Base-by-base conservation (phyloP, 35 echinoderm and acorn worm genomes). In the Chiridota heheva region DNA sequence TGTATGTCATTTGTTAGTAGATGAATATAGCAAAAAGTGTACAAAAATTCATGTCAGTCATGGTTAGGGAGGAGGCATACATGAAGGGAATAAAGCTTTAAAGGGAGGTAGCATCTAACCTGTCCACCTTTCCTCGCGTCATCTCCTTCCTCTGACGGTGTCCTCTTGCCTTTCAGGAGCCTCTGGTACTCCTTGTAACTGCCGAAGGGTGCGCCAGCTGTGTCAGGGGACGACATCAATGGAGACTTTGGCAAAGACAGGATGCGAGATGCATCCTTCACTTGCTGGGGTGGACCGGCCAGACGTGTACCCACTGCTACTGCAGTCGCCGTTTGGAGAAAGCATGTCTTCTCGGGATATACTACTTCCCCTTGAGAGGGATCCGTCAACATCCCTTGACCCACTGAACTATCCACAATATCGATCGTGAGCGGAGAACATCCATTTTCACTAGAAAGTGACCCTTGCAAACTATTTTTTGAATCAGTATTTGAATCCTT, bases 161-260 rank as follows among this genome's bases (percentile, higher is more conserved):
- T 31, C 66, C 58, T 84, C 25, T 42, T 47, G 3, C 81, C 81
- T 34, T 49, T 68, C 29, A 91, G 82, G 15, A 86, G 39, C 1
- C 81, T 86, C 73, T 91, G 88, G 73, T 86, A 91, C 44, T 91
- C 88, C 81, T 67, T 73, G 70, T 90, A 90, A 44, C 65, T 84
- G 16, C 35, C 39, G 45, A 73, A 53, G 20, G 88, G 34, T 5
- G 72, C 26, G 18, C 72, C 67, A 2, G 42, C 37, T 30, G 81
- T 44, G 17, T 58, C 48, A 37, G 69, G 38, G 17, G 71, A 46
- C 33, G 73, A 70, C 47, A 55, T 84, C 8, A 84, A 25, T 0
- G 43, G 28, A 4, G 81, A 53, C 18, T 67, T 77, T 36, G 82
- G 82, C 20, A 66, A 58, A 2, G 77, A 81, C 0, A 39, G 69